These are phyloP conservation scores for Pampusana beccarii DNA, from an alignment of 2,113 vertebrate species.

Conservation along the genomic window DNA sequence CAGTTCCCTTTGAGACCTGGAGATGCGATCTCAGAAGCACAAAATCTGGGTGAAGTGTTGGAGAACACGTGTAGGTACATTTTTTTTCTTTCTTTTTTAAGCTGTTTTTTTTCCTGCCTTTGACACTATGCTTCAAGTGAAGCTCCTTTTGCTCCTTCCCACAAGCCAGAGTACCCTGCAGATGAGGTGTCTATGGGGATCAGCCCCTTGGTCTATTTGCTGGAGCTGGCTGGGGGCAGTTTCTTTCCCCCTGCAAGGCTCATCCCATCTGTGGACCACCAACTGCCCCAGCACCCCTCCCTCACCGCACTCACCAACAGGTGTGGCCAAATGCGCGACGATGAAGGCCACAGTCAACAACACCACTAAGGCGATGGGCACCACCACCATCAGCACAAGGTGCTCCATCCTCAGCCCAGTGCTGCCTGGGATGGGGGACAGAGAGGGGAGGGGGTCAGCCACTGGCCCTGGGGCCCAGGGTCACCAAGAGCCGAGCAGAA, in stretches of 20 bases:
- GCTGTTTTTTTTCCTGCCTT: not conserved
- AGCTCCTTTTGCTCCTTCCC: not conserved
- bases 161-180: not conserved
- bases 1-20: not conserved
- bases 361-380: fast-evolving
- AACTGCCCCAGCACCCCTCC: not conserved
- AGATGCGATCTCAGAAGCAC: not conserved
- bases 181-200: fast-evolving
- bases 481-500: not conserved
- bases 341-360: fast-evolving
- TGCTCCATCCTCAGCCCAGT: fast-evolving
- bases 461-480: fast-evolving
- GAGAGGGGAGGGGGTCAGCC: not conserved
- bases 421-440: not conserved
- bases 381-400: not conserved
- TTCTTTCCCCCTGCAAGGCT: fast-evolving
- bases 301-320: fast-evolving
- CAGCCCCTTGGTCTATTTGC: fast-evolving
- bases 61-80: fast-evolving
- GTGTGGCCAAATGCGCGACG: fast-evolving
- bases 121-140: not conserved
- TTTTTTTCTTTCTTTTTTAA: not conserved
- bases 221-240: not conserved
- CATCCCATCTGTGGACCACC: fast-evolving
- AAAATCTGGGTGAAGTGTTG: fast-evolving